Base-by-base conservation (phyloP, 2,888 invertebrate species). In the Platycheirus albimanus region DNA sequence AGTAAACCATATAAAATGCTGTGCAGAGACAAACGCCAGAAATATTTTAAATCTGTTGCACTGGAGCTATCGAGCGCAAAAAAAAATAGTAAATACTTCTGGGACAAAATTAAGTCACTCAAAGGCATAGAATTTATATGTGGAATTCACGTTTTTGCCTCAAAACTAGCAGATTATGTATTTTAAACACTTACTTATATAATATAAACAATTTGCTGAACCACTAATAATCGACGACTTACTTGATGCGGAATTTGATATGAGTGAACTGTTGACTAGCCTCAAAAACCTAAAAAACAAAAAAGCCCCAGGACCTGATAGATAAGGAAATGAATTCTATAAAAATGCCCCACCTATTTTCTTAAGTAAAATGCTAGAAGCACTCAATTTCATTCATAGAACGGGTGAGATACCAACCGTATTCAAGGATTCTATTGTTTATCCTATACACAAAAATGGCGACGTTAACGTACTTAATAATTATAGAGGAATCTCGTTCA, bases 1-100 rank as follows among this genome's bases (percentile, higher is more conserved):
- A 47, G 20, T 47, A 20, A 24, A 47, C n/a, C 11, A n/a, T 47
- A 47, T 45, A 47, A 47, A 47, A n/a, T 47, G n/a, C 1, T 47
- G 6, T n/a, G 47, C 11, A 47, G 6, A 20, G 20, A 47, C 4
- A 47, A n/a, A n/a, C n/a, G n/a, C n/a, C n/a, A n/a, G 11, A 20
- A 20, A 47, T 47, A 20, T 11, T 6, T 20, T 47, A 47, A 20
- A 47, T 11, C n/a, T n/a, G 47, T 20, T 8, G n/a, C 20, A 0
- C n/a, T 24, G 11, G 20, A 47, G 6, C 24, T 24, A n/a, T 20
- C 47, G 20, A 24, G 5, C 6, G 6, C 11, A 24, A 20, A n/a
- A 24, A 20, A n/a, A n/a, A 47, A 5, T 20, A 47, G 24, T 47
- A 20, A 47, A n/a, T n/a, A 24, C 3, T 43, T 43, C 11, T 43